Evolutionary conservation across 2,797 vertebrate genomes (phyloP).

Genomic region (Nyctibius grandis): DNA sequence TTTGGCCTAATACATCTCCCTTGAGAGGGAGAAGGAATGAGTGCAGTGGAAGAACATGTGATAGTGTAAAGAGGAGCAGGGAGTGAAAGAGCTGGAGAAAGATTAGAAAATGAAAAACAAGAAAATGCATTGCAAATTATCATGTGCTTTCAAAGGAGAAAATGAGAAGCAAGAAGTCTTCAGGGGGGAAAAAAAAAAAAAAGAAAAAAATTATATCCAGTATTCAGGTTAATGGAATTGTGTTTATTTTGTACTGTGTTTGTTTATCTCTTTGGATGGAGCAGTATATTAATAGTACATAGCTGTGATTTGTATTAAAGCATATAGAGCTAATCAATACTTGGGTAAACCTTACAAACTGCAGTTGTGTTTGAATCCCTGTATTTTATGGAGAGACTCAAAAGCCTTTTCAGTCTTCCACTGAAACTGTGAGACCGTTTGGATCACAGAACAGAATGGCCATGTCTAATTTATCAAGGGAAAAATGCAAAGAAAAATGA

Average conservation of each 20-base stretch:
- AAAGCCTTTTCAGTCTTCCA: background rate
- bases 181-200: accelerated
- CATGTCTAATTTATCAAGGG: background rate
- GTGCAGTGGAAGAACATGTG: background rate
- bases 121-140: background rate
- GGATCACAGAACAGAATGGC: background rate
- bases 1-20: too few species aligned
- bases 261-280: background rate
- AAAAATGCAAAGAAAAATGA: background rate
- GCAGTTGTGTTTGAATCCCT: background rate
- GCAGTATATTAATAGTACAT: background rate
- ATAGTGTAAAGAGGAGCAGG: background rate
- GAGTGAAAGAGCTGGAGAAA: background rate
- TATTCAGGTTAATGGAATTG: background rate
- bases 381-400: background rate
- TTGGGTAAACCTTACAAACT: background rate
- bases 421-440: background rate
- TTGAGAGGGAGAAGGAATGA: background rate
- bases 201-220: background rate
- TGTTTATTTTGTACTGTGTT: background rate
- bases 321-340: background rate
- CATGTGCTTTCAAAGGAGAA: background rate
- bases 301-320: background rate
- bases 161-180: background rate
- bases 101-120: background rate